phyloP scores from a whole-genome alignment of 1,140 invertebrate genomes.

The Anastrepha obliqua region DNA sequence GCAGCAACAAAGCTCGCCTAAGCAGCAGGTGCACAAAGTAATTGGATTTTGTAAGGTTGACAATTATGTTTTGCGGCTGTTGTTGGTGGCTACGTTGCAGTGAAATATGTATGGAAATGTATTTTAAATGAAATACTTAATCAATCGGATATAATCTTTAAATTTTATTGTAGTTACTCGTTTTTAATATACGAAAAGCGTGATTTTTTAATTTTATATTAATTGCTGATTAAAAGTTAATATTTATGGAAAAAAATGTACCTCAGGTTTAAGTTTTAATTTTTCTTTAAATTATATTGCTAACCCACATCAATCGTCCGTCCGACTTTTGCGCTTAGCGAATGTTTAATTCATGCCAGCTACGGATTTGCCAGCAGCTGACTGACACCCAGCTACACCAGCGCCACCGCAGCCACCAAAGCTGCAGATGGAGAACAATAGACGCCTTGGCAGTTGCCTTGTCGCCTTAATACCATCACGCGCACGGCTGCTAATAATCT shows the following conservation, averaged over 20 bases:
- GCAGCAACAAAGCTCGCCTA: not conserved
- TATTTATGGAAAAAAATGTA: not conserved
- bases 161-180: not conserved
- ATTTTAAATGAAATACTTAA: not conserved
- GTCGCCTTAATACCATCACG: slow-evolving; percentile 35
- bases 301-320: not conserved
- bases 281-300: not conserved
- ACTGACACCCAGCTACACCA: not conserved
- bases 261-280: not conserved
- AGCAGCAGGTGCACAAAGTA: slow-evolving; percentile 9
- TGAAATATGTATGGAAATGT: not conserved
- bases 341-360: not conserved
- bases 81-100: not conserved
- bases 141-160: slow-evolving; percentile 1
- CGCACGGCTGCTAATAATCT: slow-evolving; percentile 50
- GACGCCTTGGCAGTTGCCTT: not conserved
- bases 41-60: not conserved
- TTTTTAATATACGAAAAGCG: not conserved
- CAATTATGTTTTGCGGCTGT: slow-evolving; percentile 5
- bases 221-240: not conserved
- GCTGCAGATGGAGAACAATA: not conserved
- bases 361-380: slow-evolving; percentile 1
- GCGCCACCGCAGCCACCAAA: not conserved
- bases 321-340: not conserved
- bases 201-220: not conserved